phyloP scores from a whole-genome alignment of 2,888 invertebrate genomes.

The Amphiduros pacificus region DNA sequence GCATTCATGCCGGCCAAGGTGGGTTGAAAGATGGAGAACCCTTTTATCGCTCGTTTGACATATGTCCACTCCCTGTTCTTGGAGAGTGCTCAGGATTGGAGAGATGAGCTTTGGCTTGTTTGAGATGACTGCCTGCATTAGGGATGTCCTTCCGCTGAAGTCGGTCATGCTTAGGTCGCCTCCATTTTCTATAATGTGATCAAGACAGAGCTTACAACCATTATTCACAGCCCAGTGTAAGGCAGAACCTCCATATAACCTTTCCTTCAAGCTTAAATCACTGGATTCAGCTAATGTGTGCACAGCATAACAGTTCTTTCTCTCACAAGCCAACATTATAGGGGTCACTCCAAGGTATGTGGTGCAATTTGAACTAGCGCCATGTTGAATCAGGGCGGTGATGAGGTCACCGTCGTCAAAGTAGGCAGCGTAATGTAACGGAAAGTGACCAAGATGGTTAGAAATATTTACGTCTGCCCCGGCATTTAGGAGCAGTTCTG shows the following conservation, averaged over 20 bases:
- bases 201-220: constrained; percentile 16
- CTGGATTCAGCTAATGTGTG: constrained; percentile 5
- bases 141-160: constrained; percentile 14
- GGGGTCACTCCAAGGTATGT: constrained; percentile 22
- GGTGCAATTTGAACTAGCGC: constrained; percentile 14
- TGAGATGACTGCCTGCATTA: constrained; percentile 19
- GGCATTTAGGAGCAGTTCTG: constrained; percentile 1
- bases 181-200: constrained; percentile 9
- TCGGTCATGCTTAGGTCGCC: constrained; percentile 3
- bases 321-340: constrained; percentile 21
- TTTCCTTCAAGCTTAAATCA: constrained; percentile 11
- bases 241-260: constrained; percentile 20
- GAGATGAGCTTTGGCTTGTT: background rate
- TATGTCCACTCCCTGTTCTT: background rate
- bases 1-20: constrained; percentile 8
- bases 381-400: constrained; percentile 1
- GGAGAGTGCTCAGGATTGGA: background rate
- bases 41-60: background rate
- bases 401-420: constrained; percentile 13
- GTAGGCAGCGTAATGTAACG: constrained; percentile 23
- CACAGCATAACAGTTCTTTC: constrained; percentile 15
- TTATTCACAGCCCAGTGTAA: constrained; percentile 23
- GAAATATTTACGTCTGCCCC: constrained; percentile 11
- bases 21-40: constrained; percentile 13
- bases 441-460: constrained; percentile 22